These are phyloP conservation scores for Boloria euphrosyne DNA, from an alignment of 2,888 invertebrate genomes.

Conservation along the genomic window DNA sequence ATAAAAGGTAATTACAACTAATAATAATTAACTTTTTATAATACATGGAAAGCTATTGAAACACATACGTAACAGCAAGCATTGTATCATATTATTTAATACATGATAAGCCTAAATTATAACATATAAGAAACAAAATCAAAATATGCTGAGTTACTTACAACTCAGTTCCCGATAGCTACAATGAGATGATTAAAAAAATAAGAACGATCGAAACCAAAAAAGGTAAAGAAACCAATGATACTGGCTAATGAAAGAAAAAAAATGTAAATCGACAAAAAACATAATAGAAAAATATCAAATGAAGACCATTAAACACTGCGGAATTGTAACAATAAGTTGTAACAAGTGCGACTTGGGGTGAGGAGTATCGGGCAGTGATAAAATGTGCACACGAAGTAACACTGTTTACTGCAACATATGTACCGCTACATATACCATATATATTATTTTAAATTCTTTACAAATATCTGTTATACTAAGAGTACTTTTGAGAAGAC, in stretches of 20 bases:
- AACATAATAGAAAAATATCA: conserved; percentile 36
- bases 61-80: conserved; percentile 33
- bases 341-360: conserved; percentile 31
- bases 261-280: conserved; percentile 38
- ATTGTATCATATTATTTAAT: conserved; percentile 9
- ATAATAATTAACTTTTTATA: conserved; percentile 8
- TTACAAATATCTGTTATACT: too few species aligned
- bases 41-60: conserved; percentile 40
- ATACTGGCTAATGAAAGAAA: conserved; percentile 37
- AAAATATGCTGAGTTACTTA: conserved; percentile 16
- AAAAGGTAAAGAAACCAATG: conserved; percentile 42
- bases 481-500: not conserved
- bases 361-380: not conserved
- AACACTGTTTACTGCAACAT: not conserved
- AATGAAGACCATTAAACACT: conserved; percentile 35
- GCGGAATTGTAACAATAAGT: conserved; percentile 29
- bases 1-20: not conserved
- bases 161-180: conserved; percentile 34
- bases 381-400: conserved; percentile 8
- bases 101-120: conserved; percentile 18
- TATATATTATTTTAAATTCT: too few species aligned
- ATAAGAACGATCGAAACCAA: conserved; percentile 39
- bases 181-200: conserved; percentile 42
- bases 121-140: conserved; percentile 33
- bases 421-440: not conserved